These are phyloP conservation scores for Lepidocolaptes lacrymiger DNA, from an alignment of 2,797 vertebrate species.

Conservation along the genomic window DNA sequence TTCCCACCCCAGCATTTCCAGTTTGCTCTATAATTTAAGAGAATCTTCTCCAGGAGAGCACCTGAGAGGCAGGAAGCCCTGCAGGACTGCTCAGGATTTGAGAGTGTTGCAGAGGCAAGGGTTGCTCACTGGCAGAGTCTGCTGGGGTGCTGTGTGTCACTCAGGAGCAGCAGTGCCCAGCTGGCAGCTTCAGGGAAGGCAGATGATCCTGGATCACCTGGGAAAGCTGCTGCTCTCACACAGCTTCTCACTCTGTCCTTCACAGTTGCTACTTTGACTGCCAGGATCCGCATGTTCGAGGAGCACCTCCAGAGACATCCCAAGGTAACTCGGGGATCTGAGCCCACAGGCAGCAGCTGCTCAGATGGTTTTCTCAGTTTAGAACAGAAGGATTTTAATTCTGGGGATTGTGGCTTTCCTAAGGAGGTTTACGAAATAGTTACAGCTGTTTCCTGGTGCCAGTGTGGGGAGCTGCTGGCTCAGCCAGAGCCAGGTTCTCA, in stretches of 20 bases:
- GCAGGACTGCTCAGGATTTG: background rate
- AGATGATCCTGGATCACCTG: background rate
- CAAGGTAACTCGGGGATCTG: constrained; percentile 79
- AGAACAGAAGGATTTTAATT: background rate
- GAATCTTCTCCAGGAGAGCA: background rate
- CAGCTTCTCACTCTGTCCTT: constrained; percentile 38
- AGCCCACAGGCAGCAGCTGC: background rate
- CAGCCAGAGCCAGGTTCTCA: background rate
- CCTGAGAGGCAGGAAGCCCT: background rate
- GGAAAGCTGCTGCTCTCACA: constrained; percentile 40
- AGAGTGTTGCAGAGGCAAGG: background rate
- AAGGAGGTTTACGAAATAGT: background rate
- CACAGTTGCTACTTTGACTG: constrained; percentile 88
- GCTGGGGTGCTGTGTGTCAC: background rate
- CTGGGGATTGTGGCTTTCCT: background rate
- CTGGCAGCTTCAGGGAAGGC: background rate
- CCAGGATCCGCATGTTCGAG: constrained; percentile 86
- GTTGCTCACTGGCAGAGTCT: background rate
- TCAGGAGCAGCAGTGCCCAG: background rate
- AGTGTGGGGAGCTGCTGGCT: background rate
- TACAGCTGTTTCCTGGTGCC: background rate
- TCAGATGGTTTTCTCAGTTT: background rate
- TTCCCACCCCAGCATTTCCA: constrained; percentile 28
- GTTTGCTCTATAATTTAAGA: background rate
- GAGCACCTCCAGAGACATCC: constrained; percentile 89